Percentiles rank a stretch among this genome's conserved stretches.
phyloP scores from a whole-genome alignment of 2,113 vertebrate species.

The Pantherophis guttatus region DNA sequence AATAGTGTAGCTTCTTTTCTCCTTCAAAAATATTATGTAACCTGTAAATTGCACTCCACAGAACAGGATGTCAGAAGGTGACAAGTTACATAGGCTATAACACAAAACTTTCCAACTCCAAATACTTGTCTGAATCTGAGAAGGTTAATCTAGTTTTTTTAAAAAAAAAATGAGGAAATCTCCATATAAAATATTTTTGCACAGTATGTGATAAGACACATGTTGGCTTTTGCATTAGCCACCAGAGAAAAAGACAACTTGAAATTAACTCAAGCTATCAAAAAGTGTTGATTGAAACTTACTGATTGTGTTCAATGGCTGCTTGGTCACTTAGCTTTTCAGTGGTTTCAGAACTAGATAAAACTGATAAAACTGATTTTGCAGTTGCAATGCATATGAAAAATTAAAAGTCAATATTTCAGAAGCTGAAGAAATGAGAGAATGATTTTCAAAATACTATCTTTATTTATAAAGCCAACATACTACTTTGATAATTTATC shows the following conservation, averaged over 20 bases:
- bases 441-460: not conserved
- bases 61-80: not conserved
- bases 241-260: not conserved
- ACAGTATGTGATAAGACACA: not conserved
- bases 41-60: not conserved
- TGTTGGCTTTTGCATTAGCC: not conserved
- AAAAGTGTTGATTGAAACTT: not conserved
- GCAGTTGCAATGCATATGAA: not conserved
- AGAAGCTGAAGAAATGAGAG: not conserved
- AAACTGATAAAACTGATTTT: not conserved
- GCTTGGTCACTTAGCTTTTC: not conserved
- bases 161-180: not conserved
- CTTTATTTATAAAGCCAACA: not conserved
- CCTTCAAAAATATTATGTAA: constrained; percentile 9
- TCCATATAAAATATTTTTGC: not conserved
- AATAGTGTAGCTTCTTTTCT: not conserved
- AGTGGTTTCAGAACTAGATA: not conserved
- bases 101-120: not conserved
- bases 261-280: not conserved
- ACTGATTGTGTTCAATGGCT: not conserved
- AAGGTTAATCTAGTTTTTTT: not conserved
- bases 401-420: not conserved
- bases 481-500: not conserved
- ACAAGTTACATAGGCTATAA: not conserved
- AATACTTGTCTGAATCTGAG: not conserved